Evolutionary conservation across 2,797 vertebrate genomes (phyloP), one percentile per base, ranked within the genome.

Genomic region (Pseudocheirus occidentalis): DNA sequence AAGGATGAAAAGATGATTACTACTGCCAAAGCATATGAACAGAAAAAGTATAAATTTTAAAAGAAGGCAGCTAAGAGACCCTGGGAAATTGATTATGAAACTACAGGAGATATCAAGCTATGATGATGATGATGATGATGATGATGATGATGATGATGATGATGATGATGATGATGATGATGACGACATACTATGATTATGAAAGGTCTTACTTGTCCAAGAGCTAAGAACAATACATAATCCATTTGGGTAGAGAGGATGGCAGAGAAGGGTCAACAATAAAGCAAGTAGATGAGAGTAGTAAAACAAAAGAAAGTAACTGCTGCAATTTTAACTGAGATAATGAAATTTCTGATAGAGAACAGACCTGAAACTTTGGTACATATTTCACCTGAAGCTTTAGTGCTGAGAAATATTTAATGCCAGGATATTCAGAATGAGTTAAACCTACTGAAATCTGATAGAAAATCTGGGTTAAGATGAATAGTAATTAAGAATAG

Each of bases 281-380:
- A 89, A 66, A 58, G 40, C 7, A 59, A 54, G 55, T 1, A 58
- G 90, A 29, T 16, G 73, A 59, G 90, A 0, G 0, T 11, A 57
- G 53, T 28, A 81, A 93, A 94, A 29, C 92, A 52, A 62, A 57
- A 95, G 73, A 93, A 93, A 94, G 93, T 27, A 34, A 50, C n/a
- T 73, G 92, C 92, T 53, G 56, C 66, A 34, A 54, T 92, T 87
- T 91, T 59, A 95, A 93, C 62, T 14, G 96, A 50, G 50, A 34
- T 3, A 28, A 73, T 73, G 18, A 40, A 73, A 40, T 0, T 1
- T 73, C n/a, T 73, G 5, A 40, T 18, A 73, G 90, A 21, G 13
- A 13, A 10, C 55, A 91, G 52, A 58, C 93, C 66, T 50, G 90
- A 95, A 93, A 57, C 13, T 93, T 81, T n/a, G 91, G 89, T 16